Evolutionary conservation across 1,140 invertebrate genomes (phyloP).

Genomic region (Telenomus remus): DNA sequence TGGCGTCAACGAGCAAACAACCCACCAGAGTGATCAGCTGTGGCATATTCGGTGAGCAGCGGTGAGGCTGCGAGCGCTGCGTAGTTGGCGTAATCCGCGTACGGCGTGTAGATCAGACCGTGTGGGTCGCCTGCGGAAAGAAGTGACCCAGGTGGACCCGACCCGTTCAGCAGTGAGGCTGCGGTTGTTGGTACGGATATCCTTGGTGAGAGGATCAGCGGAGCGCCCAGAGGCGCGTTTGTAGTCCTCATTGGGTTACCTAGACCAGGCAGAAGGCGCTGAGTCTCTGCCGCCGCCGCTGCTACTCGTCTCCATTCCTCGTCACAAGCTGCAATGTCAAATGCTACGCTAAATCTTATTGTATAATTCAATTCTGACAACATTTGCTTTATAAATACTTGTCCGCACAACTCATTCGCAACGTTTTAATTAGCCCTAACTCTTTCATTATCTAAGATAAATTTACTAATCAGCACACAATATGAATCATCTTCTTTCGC

Average conservation of each 20-base stretch:
- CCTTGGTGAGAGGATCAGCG: constrained; percentile 90
- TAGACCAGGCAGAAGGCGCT: constrained; percentile 82
- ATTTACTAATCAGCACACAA: no score
- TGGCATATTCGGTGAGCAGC: constrained; percentile 89
- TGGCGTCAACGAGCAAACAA: constrained; percentile 87
- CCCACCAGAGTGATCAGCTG: constrained; percentile 94
- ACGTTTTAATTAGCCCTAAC: no score
- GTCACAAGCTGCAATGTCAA: constrained; percentile 80
- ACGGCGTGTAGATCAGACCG: constrained; percentile 84
- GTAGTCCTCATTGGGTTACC: constrained; percentile 81
- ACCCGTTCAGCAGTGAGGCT: constrained; percentile 82
- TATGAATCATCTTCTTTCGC: no score
- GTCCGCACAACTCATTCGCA: no score
- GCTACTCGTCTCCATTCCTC: constrained; percentile 87
- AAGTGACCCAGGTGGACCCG: constrained; percentile 81
- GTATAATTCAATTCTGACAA: constrained; percentile 21
- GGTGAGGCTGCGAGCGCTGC: constrained; percentile 88
- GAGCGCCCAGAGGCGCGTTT: constrained; percentile 84
- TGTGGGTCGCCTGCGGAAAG: constrained; percentile 78
- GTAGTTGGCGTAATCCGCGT: constrained; percentile 91
- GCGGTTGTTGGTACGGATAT: constrained; percentile 88
- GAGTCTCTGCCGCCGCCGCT: constrained; percentile 83
- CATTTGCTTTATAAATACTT: no score
- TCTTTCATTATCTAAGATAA: no score
- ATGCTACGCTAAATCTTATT: constrained; percentile 63